Evolutionary conservation across 2,797 vertebrate genomes (phyloP), one percentile per base, ranked within the genome.

Genomic region (Stomatorhinus walkeri): DNA sequence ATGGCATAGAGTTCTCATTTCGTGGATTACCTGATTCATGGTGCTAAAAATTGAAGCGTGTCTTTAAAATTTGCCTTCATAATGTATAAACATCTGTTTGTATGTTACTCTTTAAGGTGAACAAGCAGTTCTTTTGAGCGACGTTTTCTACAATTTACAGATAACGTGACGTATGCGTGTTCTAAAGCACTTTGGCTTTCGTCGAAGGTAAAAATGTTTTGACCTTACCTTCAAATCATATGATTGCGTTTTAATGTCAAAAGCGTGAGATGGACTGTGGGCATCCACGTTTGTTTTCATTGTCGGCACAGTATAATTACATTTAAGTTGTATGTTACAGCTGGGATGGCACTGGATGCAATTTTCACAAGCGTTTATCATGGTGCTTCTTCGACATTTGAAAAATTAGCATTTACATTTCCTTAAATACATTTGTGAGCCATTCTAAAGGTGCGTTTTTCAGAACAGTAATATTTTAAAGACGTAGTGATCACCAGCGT

Each of bases 11-110:
- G 97, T 96, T 96, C 96, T 97, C 96, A 96, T 95, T 96, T 95
- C 96, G 93, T 95, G 95, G 94, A 93, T 95, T 94, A 95, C 94
- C 93, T 96, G 93, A 95, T 95, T 95, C 94, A 95, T 94, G 97
- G 98, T 99, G 98, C 98, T 99, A 96, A 92, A 94, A 94, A 28
- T 94, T 95, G 92, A 96, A 96, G 89, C 93, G 92, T 96, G 94
- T 97, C 95, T 95, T 95, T 95, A 94, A 93, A 93, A 93, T 89
- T 16, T 96, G 96, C 96, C 95, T 98, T 96, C 94, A 85, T 86
- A 88, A 86, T 91, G 92, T 92, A 89, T 91, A 68, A 87, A 93
- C 92, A 93, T 93, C 90, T 91, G 91, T 94, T 92, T 92, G 91
- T 93, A 95, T 93, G 49, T 92, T 90, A 79, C 61, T 76, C 88